phyloP scores from a whole-genome alignment of 2,797 vertebrate species.

The Enteromius radiatus region DNA sequence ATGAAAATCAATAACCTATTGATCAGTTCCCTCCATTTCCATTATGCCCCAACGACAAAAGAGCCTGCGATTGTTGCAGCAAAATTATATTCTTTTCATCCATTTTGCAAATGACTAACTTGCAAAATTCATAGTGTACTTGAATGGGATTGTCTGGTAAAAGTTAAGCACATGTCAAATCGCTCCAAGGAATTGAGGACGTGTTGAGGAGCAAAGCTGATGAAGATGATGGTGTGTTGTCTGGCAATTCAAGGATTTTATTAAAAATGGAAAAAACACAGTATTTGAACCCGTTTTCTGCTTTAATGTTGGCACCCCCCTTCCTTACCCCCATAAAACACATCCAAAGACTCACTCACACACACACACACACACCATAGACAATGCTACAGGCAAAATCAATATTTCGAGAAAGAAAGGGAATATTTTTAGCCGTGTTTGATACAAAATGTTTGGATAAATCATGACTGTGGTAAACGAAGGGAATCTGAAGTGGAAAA shows the following conservation, averaged over 20 bases:
- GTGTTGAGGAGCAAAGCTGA: constrained; percentile 28
- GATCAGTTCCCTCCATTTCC: constrained; percentile 86
- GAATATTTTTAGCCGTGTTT: constrained; percentile 91
- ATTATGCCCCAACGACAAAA: constrained; percentile 83
- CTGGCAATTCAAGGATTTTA: constrained; percentile 36
- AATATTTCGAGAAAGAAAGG: constrained; percentile 81
- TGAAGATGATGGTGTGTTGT: constrained; percentile 28
- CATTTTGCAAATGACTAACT: constrained; percentile 75
- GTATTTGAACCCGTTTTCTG: constrained; percentile 45
- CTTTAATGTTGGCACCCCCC: constrained; percentile 46
- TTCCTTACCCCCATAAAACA: constrained; percentile 26
- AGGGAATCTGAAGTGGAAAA: constrained; percentile 65
- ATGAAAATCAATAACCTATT: constrained; percentile 83
- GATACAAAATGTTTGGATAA: constrained; percentile 83
- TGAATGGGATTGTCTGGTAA: constrained; percentile 38
- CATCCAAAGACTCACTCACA: constrained; percentile 55
- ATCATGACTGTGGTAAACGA: constrained; percentile 79
- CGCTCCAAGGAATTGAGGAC: constrained; percentile 14
- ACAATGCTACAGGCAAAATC: constrained; percentile 88
- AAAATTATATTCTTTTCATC: constrained; percentile 75
- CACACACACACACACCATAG: constrained; percentile 76
- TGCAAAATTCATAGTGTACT: constrained; percentile 68
- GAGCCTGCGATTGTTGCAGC: constrained; percentile 77
- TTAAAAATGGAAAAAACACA: constrained; percentile 38
- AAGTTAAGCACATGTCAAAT: constrained; percentile 42